These are phyloP conservation scores for Halcyon badia DNA, from an alignment of 2,797 vertebrate species.

Conservation along the genomic window DNA sequence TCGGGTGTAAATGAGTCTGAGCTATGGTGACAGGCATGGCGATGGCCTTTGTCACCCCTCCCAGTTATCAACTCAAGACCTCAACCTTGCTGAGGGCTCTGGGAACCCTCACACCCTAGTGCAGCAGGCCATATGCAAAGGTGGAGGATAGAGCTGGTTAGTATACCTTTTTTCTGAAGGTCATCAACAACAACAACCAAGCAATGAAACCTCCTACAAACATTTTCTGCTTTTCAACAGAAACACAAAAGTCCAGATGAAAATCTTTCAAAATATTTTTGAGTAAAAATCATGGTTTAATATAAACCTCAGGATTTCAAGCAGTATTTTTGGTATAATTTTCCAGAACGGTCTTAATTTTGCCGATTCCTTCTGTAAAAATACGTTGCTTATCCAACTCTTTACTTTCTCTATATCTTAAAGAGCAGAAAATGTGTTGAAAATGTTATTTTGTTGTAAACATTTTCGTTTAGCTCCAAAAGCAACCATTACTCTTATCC, in stretches of 20 bases:
- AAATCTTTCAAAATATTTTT: not conserved
- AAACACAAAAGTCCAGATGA: not conserved
- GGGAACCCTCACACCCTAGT: not conserved
- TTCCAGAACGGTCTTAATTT: not conserved
- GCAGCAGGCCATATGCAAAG: rapidly evolving
- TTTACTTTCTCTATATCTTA: not conserved
- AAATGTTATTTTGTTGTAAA: constrained; percentile 58
- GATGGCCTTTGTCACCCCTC: not conserved
- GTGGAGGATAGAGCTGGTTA: not conserved
- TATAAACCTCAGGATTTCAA: not conserved
- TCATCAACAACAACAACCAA: not conserved
- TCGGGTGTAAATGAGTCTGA: not conserved
- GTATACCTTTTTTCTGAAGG: not conserved
- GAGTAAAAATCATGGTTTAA: not conserved
- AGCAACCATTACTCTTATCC: constrained; percentile 9
- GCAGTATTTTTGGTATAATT: not conserved
- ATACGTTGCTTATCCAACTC: not conserved
- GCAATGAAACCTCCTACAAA: not conserved
- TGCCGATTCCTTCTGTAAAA: not conserved
- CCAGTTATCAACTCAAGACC: not conserved
- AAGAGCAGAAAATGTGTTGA: constrained; percentile 59
- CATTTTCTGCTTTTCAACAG: constrained; percentile 48
- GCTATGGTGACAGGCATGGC: rapidly evolving
- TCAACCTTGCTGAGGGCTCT: rapidly evolving
- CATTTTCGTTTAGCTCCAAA: constrained; percentile 58